Conservation (phyloP, 1,140 invertebrate genomes). For the Apis cerana region DNA sequence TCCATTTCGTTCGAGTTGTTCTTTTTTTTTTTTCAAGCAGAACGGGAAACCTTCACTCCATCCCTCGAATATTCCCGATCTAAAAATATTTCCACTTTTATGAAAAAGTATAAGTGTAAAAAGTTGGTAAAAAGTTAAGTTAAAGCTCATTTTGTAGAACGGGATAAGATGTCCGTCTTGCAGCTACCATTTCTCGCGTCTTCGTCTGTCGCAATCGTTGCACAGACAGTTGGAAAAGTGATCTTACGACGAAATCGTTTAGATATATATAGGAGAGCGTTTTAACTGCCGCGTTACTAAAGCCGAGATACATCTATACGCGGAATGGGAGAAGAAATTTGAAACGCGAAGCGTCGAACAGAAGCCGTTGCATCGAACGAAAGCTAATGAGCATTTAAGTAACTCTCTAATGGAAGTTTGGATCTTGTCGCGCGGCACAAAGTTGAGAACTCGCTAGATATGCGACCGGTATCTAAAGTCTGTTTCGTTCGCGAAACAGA, state of each 20-base stretch:
- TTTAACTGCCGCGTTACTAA: constrained; percentile 11
- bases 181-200: background rate
- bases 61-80: no score
- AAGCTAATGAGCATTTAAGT: constrained; percentile 69
- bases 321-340: background rate
- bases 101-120: no score
- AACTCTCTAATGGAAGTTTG: constrained; percentile 69
- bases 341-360: constrained; percentile 40
- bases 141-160: background rate
- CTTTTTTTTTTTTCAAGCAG: background rate
- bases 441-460: constrained; percentile 65
- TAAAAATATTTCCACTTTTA: no score
- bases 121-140: background rate
- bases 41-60: no score
- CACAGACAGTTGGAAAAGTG: constrained; percentile 7
- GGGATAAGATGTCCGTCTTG: background rate
- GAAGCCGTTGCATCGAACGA: constrained; percentile 51
- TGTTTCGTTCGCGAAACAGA: constrained; percentile 6
- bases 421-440: constrained; percentile 51
- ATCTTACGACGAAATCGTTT: background rate
- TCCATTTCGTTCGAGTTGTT: background rate
- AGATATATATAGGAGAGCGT: background rate
- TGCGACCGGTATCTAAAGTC: constrained; percentile 33
- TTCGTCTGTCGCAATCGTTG: background rate
- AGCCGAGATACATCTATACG: background rate